Evolutionary conservation across 1,140 invertebrate species (phyloP), one percentile per base, ranked within the genome.

Genomic region (Tribolium madens): DNA sequence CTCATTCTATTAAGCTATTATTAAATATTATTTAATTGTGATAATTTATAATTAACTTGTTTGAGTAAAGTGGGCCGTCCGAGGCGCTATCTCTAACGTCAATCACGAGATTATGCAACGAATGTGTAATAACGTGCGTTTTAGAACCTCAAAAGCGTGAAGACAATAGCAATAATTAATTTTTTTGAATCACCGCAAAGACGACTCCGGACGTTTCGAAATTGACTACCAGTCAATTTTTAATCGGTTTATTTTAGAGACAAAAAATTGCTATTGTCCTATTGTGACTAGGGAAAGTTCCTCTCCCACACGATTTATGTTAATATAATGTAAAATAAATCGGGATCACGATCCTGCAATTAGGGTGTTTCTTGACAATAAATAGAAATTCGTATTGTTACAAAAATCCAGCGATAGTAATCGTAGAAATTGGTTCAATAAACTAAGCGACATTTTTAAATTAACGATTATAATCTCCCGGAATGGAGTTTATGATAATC

Each of bases 1-100:
- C 57, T 64, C 53, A n/a, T 60, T 60, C 53, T 60, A 60, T 60
- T 60, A 60, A 17, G 7, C 21, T 64, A 33, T 64, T 64, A 64
- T 64, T 64, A 64, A 64, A 64, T 64, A 64, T 64, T 64, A 64
- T 64, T 64, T 64, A 64, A 64, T 64, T 64, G 57, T 64, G 57
- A 64, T 64, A 64, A 64, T 64, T 64, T 64, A 64, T 64, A 64
- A 64, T 64, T 64, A 64, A 64, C 57, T 64, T 64, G 57, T 64
- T 64, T 64, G 57, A 64, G 57, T 33, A 64, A 64, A 64, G 57
- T 64, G 57, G 57, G 57, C 57, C 57, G 57, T 64, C 57, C 57
- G 57, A 64, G 52, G 57, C 57, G 57, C 57, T 64, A 64, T 64
- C 57, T 64, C 57, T 33, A 64, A 14, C 57, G 57, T 64, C 57